Evolutionary conservation across 2,888 invertebrate genomes (phyloP), one percentile per base, ranked within the genome.

Genomic region (Lucinisca nassula): DNA sequence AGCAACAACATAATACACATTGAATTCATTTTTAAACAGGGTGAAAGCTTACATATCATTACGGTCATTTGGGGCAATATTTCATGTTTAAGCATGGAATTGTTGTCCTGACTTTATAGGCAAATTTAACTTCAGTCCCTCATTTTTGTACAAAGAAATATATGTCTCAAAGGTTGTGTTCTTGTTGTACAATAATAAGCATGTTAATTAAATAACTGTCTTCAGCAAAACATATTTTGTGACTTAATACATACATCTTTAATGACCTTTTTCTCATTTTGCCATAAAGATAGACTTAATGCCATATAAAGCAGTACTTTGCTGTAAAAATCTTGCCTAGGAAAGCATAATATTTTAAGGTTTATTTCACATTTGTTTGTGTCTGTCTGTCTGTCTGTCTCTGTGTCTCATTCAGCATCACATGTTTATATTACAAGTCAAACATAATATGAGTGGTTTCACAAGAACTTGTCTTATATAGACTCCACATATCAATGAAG

Each of bases 161-260:
- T 35, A 67, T 67, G 67, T 67, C 35, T 67, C 67, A 67, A 67
- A 67, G 67, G 67, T 67, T 67, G 67, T 67, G 67, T 67, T 67
- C 67, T 35, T 27, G 10, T 21, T 27, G 58, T 27, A 27, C 27
- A 27, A 27, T 58, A 4, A 14, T 14, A n/a, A 51, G 3, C n/a
- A 51, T 4, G 21, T n/a, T 51, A 21, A n/a, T n/a, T 4, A 12
- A 51, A 14, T 21, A 51, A 51, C 51, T 51, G 21, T 51, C 21
- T 14, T 51, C 27, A 58, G 58, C 58, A 58, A 58, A 58, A 17
- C 27, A 24, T 58, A 58, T 58, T 58, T 27, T n/a, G n/a, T n/a
- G n/a, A n/a, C 40, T 10, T 14, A 40, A 10, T 40, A 10, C 6
- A 40, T 40, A 14, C 40, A 40, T 40, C 40, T 10, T 10, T 10